phyloP scores from a whole-genome alignment of 2,888 invertebrate species.

The Cerceris rybyensis region DNA sequence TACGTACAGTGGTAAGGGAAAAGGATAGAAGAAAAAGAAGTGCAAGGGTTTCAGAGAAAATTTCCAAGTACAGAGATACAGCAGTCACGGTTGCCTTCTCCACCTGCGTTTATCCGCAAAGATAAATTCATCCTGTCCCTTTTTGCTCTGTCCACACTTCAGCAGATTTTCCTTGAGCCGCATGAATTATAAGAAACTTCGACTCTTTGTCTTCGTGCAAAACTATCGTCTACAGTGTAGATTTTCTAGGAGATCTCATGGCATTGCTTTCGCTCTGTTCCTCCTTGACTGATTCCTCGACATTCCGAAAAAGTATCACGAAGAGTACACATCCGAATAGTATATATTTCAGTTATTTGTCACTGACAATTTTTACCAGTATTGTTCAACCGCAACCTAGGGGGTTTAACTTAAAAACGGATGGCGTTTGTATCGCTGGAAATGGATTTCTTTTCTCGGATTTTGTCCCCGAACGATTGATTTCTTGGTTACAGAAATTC shows the following conservation, averaged over 20 bases:
- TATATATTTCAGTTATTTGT: neutral
- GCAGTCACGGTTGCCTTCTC: slow-evolving; percentile 42
- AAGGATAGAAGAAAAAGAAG: neutral
- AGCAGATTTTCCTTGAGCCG: slow-evolving; percentile 1
- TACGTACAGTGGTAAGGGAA: neutral
- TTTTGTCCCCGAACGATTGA: neutral
- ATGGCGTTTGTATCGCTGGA: neutral
- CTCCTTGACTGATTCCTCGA: neutral
- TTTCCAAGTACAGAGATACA: slow-evolving; percentile 18
- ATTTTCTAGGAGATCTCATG: slow-evolving; percentile 3
- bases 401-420: neutral
- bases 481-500: neutral
- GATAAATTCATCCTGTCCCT: slow-evolving; percentile 51
- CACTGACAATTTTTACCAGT: neutral
- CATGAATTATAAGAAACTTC: slow-evolving; percentile 31
- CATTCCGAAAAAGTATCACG: neutral
- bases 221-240: slow-evolving; percentile 6
- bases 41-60: slow-evolving; percentile 11
- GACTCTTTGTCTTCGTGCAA: slow-evolving; percentile 23
- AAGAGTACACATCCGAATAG: neutral
- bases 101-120: slow-evolving; percentile 42
- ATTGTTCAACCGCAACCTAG: neutral
- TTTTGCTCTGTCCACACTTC: slow-evolving; percentile 25
- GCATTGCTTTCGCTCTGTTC: neutral
- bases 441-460: neutral